Conservation (phyloP, 2,113 vertebrate species). For the Psilopsiagon aurifrons region DNA sequence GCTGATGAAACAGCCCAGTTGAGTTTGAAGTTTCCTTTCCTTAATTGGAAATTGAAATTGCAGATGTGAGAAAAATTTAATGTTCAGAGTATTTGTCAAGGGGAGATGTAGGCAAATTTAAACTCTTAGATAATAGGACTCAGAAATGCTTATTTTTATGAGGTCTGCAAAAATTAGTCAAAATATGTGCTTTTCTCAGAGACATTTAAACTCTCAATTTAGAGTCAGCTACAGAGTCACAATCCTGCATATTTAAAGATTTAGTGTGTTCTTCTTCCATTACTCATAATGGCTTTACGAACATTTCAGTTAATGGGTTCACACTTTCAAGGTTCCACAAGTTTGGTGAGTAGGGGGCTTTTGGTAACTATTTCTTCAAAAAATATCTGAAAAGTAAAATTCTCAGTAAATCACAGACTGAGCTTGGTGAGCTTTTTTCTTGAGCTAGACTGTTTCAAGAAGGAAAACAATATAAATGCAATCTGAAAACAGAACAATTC, state of each 20-base stretch:
- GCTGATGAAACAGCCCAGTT: background rate
- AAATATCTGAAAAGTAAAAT: background rate
- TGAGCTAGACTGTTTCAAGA: background rate
- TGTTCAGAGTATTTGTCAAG: background rate
- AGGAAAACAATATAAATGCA: background rate
- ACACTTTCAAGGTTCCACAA: background rate
- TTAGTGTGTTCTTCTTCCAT: background rate
- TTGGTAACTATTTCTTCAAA: background rate
- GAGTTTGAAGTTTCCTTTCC: background rate
- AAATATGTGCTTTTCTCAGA: background rate
- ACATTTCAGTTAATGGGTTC: background rate
- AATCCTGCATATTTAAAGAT: background rate
- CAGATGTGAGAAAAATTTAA: background rate
- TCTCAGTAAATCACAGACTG: background rate
- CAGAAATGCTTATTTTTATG: accelerated
- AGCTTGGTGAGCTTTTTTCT: background rate
- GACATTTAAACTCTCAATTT: background rate
- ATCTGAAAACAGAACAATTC: background rate
- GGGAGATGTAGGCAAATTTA: background rate
- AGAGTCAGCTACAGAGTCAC: background rate
- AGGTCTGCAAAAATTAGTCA: background rate
- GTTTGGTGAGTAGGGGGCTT: too few species aligned
- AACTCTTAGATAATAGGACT: background rate
- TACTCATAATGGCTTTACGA: background rate
- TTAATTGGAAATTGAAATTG: background rate